These are phyloP conservation scores for Acrobasis repandana DNA, from an alignment of 2,888 invertebrate genomes.

Conservation along the genomic window DNA sequence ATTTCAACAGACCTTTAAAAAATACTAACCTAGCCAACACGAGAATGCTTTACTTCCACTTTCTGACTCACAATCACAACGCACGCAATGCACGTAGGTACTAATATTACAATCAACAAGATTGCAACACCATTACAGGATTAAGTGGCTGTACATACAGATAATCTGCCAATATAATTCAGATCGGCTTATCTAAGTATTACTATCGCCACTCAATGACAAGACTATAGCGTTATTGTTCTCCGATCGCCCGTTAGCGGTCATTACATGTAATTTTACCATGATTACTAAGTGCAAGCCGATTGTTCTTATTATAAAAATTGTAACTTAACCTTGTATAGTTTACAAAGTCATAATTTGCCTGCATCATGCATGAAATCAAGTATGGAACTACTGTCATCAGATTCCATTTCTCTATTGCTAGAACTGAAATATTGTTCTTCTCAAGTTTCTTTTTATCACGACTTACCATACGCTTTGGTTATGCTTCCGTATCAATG, in stretches of 20 bases:
- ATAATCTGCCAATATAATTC: conserved; percentile 38
- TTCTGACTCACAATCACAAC: too few species aligned
- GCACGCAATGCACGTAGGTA: background rate
- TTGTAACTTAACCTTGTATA: background rate
- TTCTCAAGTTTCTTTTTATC: too few species aligned
- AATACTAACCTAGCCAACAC: too few species aligned
- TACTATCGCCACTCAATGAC: conserved; percentile 43
- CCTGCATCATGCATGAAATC: too few species aligned
- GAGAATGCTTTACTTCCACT: too few species aligned
- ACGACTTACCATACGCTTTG: too few species aligned
- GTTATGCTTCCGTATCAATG: too few species aligned
- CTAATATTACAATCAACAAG: conserved; percentile 9
- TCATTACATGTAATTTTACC: conserved; percentile 4
- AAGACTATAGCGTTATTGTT: conserved; percentile 48
- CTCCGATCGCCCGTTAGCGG: conserved; percentile 8
- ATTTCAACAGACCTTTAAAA: too few species aligned
- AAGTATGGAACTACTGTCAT: too few species aligned
- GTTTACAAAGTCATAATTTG: background rate
- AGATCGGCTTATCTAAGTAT: conserved; percentile 50
- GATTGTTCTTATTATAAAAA: conserved; percentile 1
- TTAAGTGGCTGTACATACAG: conserved; percentile 29
- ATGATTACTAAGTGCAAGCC: background rate
- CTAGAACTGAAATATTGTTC: too few species aligned
- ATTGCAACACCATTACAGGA: conserved; percentile 13
- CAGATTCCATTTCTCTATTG: too few species aligned